These are phyloP conservation scores for Coelopa frigida DNA, from an alignment of 1,140 invertebrate species.

Conservation along the genomic window DNA sequence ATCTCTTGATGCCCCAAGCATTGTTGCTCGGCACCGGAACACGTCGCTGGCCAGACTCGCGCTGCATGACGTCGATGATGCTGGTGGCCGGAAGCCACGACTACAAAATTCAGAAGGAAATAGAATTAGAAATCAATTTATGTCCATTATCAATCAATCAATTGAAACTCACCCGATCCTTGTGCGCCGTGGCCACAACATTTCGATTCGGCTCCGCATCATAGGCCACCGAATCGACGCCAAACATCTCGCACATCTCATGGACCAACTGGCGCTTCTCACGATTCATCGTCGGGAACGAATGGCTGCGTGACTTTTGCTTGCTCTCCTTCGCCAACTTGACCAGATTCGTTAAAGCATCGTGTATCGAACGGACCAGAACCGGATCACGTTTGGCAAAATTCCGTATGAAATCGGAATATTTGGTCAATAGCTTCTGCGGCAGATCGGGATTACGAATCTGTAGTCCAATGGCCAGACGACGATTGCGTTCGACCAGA, in stretches of 20 bases:
- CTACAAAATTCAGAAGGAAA: slow-evolving; percentile 44
- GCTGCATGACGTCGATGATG: slow-evolving; percentile 67
- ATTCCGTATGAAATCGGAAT: slow-evolving; percentile 79
- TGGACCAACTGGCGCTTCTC: slow-evolving; percentile 85
- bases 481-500: slow-evolving; percentile 75
- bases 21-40: slow-evolving; percentile 62
- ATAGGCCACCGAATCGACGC: slow-evolving; percentile 85
- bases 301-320: slow-evolving; percentile 76
- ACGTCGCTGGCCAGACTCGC: slow-evolving; percentile 69
- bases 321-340: slow-evolving; percentile 82
- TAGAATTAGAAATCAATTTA: slow-evolving; percentile 1
- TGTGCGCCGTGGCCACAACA: slow-evolving; percentile 84
- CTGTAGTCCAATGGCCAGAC: slow-evolving; percentile 81
- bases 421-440: slow-evolving; percentile 67
- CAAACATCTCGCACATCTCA: slow-evolving; percentile 91
- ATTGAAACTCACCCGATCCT: slow-evolving; percentile 55
- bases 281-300: slow-evolving; percentile 88
- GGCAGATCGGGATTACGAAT: slow-evolving; percentile 82
- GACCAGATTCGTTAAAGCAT: slow-evolving; percentile 77
- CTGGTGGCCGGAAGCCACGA: slow-evolving; percentile 81
- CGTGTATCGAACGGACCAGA: slow-evolving; percentile 79
- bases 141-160: neutral
- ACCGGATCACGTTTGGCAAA: slow-evolving; percentile 74
- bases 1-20: slow-evolving; percentile 41
- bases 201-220: slow-evolving; percentile 92